Percentiles rank a stretch among this genome's conserved stretches.
phyloP scores from a whole-genome alignment of 2,888 invertebrate genomes.

The Tortricodes alternella region DNA sequence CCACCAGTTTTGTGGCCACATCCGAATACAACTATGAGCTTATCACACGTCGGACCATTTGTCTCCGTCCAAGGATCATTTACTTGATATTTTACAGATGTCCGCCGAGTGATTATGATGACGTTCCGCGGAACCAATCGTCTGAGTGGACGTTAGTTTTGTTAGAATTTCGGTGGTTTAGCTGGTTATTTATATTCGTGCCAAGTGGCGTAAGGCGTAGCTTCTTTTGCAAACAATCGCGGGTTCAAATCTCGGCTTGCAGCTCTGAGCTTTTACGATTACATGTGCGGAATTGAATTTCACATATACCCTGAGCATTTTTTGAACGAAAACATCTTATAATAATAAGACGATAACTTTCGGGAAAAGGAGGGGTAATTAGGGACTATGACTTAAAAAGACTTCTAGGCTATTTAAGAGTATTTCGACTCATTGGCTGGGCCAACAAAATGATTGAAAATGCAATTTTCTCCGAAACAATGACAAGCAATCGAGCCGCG shows the following conservation, averaged over 20 bases:
- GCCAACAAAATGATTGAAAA: constrained; percentile 29
- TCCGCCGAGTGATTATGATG: constrained; percentile 49
- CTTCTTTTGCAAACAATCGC: too few relatives aligned
- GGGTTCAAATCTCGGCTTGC: too few relatives aligned
- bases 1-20: constrained; percentile 39
- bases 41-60: constrained; percentile 61
- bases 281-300: too few relatives aligned
- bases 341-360: too few relatives aligned
- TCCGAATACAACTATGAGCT: constrained; percentile 47
- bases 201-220: too few relatives aligned
- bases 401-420: background rate
- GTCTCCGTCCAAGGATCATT: constrained; percentile 67
- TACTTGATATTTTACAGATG: constrained; percentile 71
- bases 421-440: constrained; percentile 4
- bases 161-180: background rate
- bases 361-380: too few relatives aligned
- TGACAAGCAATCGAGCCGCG: constrained; percentile 46
- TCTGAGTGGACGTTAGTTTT: constrained; percentile 44
- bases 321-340: too few relatives aligned
- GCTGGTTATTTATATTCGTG: background rate
- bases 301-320: too few relatives aligned
- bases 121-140: constrained; percentile 50
- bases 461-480: constrained; percentile 41
- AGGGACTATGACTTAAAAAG: too few relatives aligned
- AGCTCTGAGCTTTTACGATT: too few relatives aligned